Evolutionary conservation across 2,797 vertebrate species (phyloP), one percentile per base, ranked within the genome.

Genomic region (Sebastes steindachneri): DNA sequence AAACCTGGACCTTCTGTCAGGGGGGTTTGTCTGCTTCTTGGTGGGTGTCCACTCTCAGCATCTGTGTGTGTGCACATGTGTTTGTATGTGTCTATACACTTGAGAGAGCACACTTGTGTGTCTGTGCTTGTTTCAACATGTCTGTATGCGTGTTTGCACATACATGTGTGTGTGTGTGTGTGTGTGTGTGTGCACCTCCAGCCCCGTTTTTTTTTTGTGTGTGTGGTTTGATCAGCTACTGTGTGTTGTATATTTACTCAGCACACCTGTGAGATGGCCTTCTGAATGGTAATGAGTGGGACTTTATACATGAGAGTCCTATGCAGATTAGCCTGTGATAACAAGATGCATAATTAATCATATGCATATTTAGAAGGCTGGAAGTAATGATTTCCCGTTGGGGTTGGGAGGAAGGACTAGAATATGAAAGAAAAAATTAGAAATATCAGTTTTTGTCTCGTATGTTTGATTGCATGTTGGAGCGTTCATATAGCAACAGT

Each of bases 271-370:
- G 88, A 81, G 69, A 76, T 78, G 85, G 76, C 80, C 88, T 71
- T 78, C 77, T 80, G 91, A 85, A 91, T 92, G 78, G 63, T 89
- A 93, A 93, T 93, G 81, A 90, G 84, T 70, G 81, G 69, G 80
- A 89, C 86, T 91, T 88, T 86, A 87, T 84, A 87, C 83, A 91
- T 89, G 84, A 89, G 84, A 92, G 81, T 82, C 87, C 88, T 90
- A 90, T 93, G 91, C 89, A 93, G 92, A 94, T 94, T 91, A 95
- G 84, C 89, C 85, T 83, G 77, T 85, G 84, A 91, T 93, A 94
- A 94, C 91, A 94, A 92, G 89, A 94, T 86, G 88, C 92, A 91
- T 92, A 93, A 95, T 94, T 94, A 95, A 95, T 91, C 86, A 84
- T 86, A 89, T 89, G 87, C 91, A 92, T 94, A 94, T 93, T 94